Percentiles rank a stretch among this genome's conserved stretches.
phyloP scores from a whole-genome alignment of 2,888 invertebrate genomes.

The Galerucella calmariensis region DNA sequence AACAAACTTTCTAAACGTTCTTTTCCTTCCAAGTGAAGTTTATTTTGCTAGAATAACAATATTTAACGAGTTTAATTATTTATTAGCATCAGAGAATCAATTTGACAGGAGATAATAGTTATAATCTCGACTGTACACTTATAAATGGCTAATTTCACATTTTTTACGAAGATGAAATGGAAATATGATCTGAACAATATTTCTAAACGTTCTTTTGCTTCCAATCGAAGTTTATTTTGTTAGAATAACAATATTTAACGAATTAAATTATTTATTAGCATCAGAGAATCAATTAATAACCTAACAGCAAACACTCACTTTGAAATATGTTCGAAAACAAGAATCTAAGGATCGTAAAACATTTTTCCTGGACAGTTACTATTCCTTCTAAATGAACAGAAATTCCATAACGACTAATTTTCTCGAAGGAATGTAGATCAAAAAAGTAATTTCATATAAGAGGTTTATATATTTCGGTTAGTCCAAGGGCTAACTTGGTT shows the following conservation, averaged over 20 bases:
- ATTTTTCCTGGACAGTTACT: slow-evolving; percentile 3
- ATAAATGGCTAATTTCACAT: too few species aligned
- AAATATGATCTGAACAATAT: too few species aligned
- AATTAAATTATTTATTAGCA: neutral
- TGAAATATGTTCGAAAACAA: slow-evolving; percentile 8
- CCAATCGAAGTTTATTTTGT: neutral
- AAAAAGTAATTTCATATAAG: slow-evolving; percentile 41
- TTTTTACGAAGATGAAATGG: too few species aligned
- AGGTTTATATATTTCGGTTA: slow-evolving; percentile 12
- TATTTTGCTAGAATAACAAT: neutral
- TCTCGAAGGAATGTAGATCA: slow-evolving; percentile 36
- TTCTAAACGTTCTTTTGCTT: neutral
- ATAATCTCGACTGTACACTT: too few species aligned
- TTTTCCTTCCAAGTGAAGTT: neutral
- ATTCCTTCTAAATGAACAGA: slow-evolving; percentile 14
- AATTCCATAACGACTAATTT: slow-evolving; percentile 28
- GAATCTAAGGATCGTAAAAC: slow-evolving; percentile 9
- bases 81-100: neutral
- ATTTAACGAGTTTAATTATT: neutral
- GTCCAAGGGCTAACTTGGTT: neutral
- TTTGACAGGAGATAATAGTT: neutral
- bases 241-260: neutral
- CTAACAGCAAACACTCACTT: neutral
- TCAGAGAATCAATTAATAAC: neutral
- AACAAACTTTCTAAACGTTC: too few species aligned